Base-by-base conservation (phyloP, 92 coral and sea anemone genomes). In the Paramuricea clavata region DNA sequence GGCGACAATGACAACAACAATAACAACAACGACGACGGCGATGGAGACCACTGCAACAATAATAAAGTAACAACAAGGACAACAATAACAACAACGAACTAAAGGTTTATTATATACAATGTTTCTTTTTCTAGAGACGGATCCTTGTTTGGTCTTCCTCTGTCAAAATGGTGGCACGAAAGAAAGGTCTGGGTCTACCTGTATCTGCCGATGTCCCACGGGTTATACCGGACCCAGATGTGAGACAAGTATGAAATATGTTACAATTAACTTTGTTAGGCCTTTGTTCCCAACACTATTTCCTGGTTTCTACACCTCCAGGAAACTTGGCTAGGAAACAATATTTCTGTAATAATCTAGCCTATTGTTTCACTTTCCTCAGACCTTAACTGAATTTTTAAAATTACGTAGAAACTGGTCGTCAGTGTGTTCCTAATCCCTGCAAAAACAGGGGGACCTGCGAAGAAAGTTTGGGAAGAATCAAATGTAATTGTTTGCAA, bases 371-470 rank as follows among this genome's bases (percentile, higher is more conserved):
- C 42, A 36, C 42, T 8, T 8, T 36, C 42, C 42, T n/a, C 42
- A 36, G 42, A 36, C 3, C 42, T 36, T 36, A 36, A 36, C 27
- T 81, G 8, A 64, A 73, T 26, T 19, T 60, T 59, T 33, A 33
- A 27, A 30, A 28, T 12, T 65, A 65, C 28, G 22, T 39, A 47
- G 84, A 69, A 68, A 64, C 67, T 2, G 33, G 41, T 13, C 80
- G 82, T 19, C 76, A 73, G 25, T 92, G 95, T 74, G 81, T 72
- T 11, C 69, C 78, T 12, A 83, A 72, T 19, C 93, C 91, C 6
- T 94, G 98, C 41, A 80, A 91, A 83, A 94, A 94, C 60, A 90
- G 91, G 43, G 98, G 98, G 16, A 89, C 91, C 10, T 93, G 98
- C 34, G 80, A 49, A 35, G 95, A 95, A 35, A 35, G 71, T 0